Base-by-base conservation (phyloP, 2,888 invertebrate species). In the Coleophora flavipennella region DNA sequence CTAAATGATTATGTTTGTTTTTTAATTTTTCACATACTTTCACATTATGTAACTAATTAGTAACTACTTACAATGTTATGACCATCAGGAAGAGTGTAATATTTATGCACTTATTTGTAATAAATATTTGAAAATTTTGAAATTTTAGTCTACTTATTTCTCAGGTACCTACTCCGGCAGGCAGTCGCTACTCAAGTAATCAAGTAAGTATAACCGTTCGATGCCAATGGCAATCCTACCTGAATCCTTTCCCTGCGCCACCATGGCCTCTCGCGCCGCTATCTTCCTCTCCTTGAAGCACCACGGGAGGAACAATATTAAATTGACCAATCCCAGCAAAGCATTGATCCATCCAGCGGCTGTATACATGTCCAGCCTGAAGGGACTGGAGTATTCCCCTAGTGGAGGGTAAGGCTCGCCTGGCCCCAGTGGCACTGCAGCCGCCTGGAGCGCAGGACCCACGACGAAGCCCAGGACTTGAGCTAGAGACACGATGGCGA, bases 391-490 rank as follows among this genome's bases (percentile, higher is more conserved):
- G 45, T 70, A 63, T 38, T 81, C 71, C 1, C 92, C 92, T 12
- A 59, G 59, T 0, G 67, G 57, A 8, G 62, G 44, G 57, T 76
- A 76, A 20, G 72, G 59, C 9, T 45, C 53, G 10, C 89, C 78
- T 35, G 89, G 86, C 1, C 94, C 94, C 28, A 95, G 75, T 3
- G 92, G 93, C 10, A 94, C 92, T 0, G 93, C 92, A 2, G 89
- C 88, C 1, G 94, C 91, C 79, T 95, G 95, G 42, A 95, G 75
- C 32, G 90, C 93, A 6, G 95, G 95, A 0, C 95, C 95, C 49
- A 95, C 89, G 41, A 94, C 91, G 72, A 95, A 95, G 35, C 95
- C 95, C 44, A 95, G 77, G 29, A 94, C 93, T 83, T 95, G 95
- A 31, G 93, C 93, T 47, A 95, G 79, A 1, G 94, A 93, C 36